Conservation (phyloP, 1,140 invertebrate species). For the Brachionus plicatilis region DNA sequence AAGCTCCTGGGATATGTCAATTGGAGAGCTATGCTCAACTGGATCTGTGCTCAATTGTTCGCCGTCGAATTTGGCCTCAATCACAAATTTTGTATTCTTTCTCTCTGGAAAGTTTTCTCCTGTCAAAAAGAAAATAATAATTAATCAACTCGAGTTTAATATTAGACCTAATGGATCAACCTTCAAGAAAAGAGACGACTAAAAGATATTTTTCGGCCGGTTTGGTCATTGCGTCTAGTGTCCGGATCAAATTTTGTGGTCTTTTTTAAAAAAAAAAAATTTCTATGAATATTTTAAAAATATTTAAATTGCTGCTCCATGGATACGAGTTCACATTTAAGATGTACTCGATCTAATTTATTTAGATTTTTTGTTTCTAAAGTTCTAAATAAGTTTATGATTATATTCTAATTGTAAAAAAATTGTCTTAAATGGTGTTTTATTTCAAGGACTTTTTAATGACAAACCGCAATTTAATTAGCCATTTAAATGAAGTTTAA, state of each 20-base stretch:
- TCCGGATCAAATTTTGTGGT: not conserved
- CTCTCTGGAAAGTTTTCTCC: slow-evolving; percentile 13
- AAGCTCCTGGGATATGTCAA: slow-evolving; percentile 57
- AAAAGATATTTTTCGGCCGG: slow-evolving; percentile 5
- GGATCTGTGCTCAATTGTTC: slow-evolving; percentile 58
- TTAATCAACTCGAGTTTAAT: not conserved
- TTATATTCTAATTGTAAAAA: slow-evolving; percentile 4
- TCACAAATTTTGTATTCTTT: slow-evolving; percentile 44
- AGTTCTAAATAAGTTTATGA: not conserved
- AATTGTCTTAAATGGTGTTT: not conserved
- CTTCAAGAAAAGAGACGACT: slow-evolving; percentile 20
- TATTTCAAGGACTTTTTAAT: not conserved
- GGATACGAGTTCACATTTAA: slow-evolving; percentile 27
- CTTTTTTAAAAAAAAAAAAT: not conserved
- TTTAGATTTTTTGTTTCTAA: not conserved
- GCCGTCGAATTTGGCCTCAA: slow-evolving; percentile 58
- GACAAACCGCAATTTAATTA: too few species aligned
- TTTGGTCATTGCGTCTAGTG: not conserved
- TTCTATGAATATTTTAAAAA: not conserved
- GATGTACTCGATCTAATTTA: not conserved
- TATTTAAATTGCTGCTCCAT: slow-evolving; percentile 16
- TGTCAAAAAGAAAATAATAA: not conserved
- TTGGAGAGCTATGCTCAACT: slow-evolving; percentile 52
- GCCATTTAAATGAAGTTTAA: slow-evolving; percentile 45
- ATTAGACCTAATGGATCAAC: not conserved